Base-by-base conservation (phyloP, 2,888 invertebrate species). In the Zygothrica quintamaculata region DNA sequence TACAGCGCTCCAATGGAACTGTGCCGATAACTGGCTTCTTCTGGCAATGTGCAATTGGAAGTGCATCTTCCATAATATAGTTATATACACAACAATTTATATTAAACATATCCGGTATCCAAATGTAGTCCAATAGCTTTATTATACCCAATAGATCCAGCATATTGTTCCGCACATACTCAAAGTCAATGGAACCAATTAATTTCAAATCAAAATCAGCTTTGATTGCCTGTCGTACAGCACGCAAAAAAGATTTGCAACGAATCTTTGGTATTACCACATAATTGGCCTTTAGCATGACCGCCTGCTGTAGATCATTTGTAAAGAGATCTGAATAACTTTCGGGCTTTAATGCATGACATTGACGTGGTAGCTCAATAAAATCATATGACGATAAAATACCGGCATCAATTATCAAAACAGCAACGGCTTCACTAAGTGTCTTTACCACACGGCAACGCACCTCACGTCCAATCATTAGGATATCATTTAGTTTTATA, bases 21-120 rank as follows among this genome's bases (percentile, higher is more conserved):
- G 87, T 86, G 15, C 88, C 90, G 42, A 91, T 84, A 0, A 91
- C 70, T 0, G 90, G 80, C 43, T 87, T 90, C 26, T 80, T 82
- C 8, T 88, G 79, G 39, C 85, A 81, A 1, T 85, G 81, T 0
- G 81, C 74, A 13, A 88, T 73, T 0, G 89, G 85, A 44, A 90
- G 70, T 0, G 89, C 79, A 59, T 89, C 84, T 11, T 79, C 85
- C 60, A 74, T 77, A 8, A 89, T 74, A 22, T 79, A 79, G 6
- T 64, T 84, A 44, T 88, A 77, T 0, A 81, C 64, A 9, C 70
- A 69, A 26, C 72, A 71, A 29, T 37, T 67, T 1, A 69, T 67
- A 31, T 37, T 65, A 11, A 90, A 89, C 64, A 88, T 78, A 55
- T 91, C 79, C 9, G 89, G 82, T 51, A 91, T 76, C 89, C 89